These are phyloP conservation scores for Drosophila jambulina DNA, from an alignment of 1,140 invertebrate genomes.

Conservation along the genomic window DNA sequence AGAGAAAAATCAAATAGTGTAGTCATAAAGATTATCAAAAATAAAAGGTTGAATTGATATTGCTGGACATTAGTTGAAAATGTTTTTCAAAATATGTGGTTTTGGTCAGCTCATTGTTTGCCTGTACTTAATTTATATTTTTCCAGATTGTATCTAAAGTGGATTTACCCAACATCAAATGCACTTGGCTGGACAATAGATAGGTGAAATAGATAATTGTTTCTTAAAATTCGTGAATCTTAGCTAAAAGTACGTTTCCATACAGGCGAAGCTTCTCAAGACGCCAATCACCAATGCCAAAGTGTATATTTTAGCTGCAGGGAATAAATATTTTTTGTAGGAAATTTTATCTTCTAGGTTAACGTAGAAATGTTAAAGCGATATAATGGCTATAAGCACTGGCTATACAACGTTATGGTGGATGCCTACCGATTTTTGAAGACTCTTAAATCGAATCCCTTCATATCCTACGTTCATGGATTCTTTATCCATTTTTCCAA, in stretches of 20 bases:
- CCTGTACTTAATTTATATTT: too few species aligned
- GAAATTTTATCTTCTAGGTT: not conserved
- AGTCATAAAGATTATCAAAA: too few species aligned
- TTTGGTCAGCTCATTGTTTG: too few species aligned
- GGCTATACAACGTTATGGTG: slow-evolving; percentile 29
- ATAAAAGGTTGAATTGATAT: too few species aligned
- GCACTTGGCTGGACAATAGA: not conserved
- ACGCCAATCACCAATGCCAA: slow-evolving; percentile 13
- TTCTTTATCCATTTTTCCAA: slow-evolving; percentile 7
- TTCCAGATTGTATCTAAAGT: not conserved
- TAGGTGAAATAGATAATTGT: not conserved
- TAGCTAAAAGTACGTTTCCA: slow-evolving; percentile 24
- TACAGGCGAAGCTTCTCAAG: slow-evolving; percentile 2
- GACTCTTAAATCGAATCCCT: slow-evolving; percentile 10
- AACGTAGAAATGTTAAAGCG: slow-evolving; percentile 1
- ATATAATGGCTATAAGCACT: slow-evolving; percentile 21
- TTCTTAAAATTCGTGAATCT: slow-evolving; percentile 15
- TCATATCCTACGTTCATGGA: not conserved
- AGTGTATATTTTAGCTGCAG: not conserved
- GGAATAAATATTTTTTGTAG: not conserved
- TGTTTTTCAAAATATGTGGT: too few species aligned
- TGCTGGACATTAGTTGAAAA: too few species aligned
- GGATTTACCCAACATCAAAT: not conserved
- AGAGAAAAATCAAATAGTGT: too few species aligned
- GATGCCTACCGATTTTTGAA: slow-evolving; percentile 23